phyloP scores from a whole-genome alignment of 2,888 invertebrate species.

The Microplitis deprimator region DNA sequence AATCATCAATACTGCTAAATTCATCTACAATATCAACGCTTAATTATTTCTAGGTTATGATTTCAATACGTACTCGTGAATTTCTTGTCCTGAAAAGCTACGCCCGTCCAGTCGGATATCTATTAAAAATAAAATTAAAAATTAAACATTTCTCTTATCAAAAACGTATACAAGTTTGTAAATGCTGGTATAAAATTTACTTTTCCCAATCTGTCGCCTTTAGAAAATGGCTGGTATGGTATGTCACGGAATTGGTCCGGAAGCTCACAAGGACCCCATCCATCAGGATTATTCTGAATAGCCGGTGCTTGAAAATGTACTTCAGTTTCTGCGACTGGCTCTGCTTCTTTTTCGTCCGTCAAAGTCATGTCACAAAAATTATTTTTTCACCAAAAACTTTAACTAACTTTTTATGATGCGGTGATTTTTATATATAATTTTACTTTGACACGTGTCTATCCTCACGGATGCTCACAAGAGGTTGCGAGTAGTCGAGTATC shows the following conservation, averaged over 20 bases:
- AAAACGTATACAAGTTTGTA: background rate
- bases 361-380: constrained; percentile 36
- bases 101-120: constrained; percentile 97
- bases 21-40: background rate
- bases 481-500: too few species aligned
- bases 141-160: background rate
- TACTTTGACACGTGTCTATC: too few species aligned
- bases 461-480: too few species aligned
- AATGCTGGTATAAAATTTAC: constrained; percentile 72
- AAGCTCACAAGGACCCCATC: constrained; percentile 98
- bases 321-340: constrained; percentile 72
- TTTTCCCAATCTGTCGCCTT: constrained; percentile 98
- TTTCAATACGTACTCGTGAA: constrained; percentile 82
- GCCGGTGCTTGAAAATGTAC: constrained; percentile 81
- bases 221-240: constrained; percentile 99
- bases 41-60: background rate
- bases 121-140: constrained; percentile 60
- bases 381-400: too few species aligned
- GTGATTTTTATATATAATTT: too few species aligned
- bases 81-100: constrained; percentile 92
- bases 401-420: too few species aligned
- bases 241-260: constrained; percentile 95
- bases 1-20: background rate
- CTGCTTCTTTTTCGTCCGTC: constrained; percentile 52
- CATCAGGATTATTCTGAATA: constrained; percentile 88